These are phyloP conservation scores for Mesoclemmys tuberculata DNA, from an alignment of 2,113 vertebrate species.

Conservation along the genomic window DNA sequence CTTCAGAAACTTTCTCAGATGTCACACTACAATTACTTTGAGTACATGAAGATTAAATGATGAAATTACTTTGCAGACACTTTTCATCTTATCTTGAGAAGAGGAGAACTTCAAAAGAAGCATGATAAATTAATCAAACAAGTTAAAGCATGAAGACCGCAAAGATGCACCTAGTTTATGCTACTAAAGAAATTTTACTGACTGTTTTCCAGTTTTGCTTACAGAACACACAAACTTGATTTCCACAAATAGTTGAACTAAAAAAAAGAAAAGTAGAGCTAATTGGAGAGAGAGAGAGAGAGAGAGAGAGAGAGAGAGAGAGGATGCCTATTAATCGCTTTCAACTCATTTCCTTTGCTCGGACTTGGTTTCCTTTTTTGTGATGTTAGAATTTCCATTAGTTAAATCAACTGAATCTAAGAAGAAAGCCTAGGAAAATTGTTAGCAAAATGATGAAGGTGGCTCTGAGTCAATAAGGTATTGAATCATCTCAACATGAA, in stretches of 20 bases:
- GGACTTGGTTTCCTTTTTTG: not conserved
- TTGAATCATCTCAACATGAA: not conserved
- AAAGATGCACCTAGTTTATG: not conserved
- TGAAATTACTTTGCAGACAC: not conserved
- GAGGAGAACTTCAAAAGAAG: not conserved
- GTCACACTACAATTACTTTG: not conserved
- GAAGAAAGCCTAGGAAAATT: not conserved
- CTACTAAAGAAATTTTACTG: not conserved
- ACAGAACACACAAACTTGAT: not conserved
- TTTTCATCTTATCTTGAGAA: not conserved
- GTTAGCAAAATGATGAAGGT: not conserved
- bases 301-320: not conserved
- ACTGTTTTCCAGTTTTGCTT: not conserved
- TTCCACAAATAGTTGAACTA: not conserved
- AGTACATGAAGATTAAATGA: not conserved
- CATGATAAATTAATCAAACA: not conserved
- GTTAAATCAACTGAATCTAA: not conserved
- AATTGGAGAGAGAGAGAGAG: not conserved
- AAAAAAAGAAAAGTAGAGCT: not conserved
- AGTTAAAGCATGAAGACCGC: not conserved
- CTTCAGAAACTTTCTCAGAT: not conserved
- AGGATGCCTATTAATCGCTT: not conserved
- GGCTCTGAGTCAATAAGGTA: not conserved
- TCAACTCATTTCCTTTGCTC: not conserved
- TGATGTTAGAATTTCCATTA: not conserved